Percentiles rank a stretch among this genome's conserved stretches.
These are phyloP conservation scores for Habroteleia sp. DNA, from an alignment of 2,888 invertebrate species.

Conservation along the genomic window DNA sequence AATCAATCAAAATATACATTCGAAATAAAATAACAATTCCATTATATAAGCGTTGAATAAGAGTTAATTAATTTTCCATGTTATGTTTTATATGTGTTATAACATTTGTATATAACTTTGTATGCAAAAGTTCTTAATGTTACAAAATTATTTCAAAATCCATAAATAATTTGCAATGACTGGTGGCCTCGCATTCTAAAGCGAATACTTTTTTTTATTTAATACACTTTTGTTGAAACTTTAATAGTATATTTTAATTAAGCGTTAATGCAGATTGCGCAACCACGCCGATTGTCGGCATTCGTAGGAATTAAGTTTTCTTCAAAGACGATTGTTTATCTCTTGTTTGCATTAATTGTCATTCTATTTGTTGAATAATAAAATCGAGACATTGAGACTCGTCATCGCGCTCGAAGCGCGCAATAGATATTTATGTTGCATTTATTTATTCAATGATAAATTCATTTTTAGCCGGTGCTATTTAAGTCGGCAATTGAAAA, in stretches of 20 bases:
- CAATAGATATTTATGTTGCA: slow-evolving; percentile 52
- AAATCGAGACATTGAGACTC: slow-evolving; percentile 59
- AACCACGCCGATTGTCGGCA: slow-evolving; percentile 15
- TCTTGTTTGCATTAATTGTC: slow-evolving; percentile 59
- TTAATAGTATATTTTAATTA: slow-evolving; percentile 54
- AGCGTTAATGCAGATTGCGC: slow-evolving; percentile 32
- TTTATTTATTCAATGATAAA: slow-evolving; percentile 60
- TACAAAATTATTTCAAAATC: too few species aligned
- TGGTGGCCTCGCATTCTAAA: slow-evolving; percentile 36
- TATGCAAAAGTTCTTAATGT: too few species aligned
- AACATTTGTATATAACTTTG: too few species aligned
- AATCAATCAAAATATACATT: too few species aligned
- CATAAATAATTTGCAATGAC: slow-evolving; percentile 47
- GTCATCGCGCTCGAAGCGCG: slow-evolving; percentile 52
- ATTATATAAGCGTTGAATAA: too few species aligned
- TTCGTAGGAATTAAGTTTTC: slow-evolving; percentile 46
- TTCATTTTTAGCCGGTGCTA: slow-evolving; percentile 47
- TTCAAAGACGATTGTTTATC: slow-evolving; percentile 57
- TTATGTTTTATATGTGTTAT: too few species aligned
- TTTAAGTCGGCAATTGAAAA: slow-evolving; percentile 45
- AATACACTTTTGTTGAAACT: slow-evolving; percentile 51
- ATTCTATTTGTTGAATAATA: slow-evolving; percentile 60
- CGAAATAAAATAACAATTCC: too few species aligned
- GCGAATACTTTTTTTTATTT: slow-evolving; percentile 34
- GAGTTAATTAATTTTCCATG: too few species aligned